Percentiles rank a stretch among this genome's conserved stretches.
Conservation (phyloP, 2,113 vertebrate species). For the Tachycineta bicolor region DNA sequence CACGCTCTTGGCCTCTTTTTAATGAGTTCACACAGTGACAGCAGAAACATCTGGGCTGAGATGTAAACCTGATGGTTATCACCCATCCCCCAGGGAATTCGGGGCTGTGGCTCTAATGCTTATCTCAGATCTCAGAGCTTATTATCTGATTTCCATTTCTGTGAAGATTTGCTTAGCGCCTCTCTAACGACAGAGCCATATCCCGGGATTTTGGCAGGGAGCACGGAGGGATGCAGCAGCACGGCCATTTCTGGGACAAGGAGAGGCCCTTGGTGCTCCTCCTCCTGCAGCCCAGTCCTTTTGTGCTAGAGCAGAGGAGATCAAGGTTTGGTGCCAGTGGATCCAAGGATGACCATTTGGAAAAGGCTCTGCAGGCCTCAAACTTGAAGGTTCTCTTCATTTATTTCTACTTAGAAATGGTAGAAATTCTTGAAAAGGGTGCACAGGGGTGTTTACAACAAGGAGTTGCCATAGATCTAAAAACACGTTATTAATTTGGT, state of each 20-base stretch:
- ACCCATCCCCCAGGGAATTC: neutral
- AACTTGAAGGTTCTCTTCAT: neutral
- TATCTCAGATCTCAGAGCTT: neutral
- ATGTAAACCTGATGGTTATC: constrained; percentile 10
- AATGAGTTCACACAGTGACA: neutral
- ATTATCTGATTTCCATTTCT: neutral
- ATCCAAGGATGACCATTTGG: neutral
- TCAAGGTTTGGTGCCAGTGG: neutral
- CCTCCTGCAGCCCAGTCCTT: neutral
- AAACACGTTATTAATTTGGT: neutral
- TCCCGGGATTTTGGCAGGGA: neutral
- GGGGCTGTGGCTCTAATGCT: neutral
- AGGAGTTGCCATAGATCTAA: neutral
- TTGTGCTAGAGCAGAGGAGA: neutral
- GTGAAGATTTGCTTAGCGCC: rapidly evolving
- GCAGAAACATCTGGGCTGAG: constrained; percentile 13
- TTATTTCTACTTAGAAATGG: neutral
- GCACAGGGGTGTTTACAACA: neutral
- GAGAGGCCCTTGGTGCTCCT: neutral
- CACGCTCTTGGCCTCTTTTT: neutral
- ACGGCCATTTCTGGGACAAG: neutral
- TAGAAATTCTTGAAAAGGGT: neutral
- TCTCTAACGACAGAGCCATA: neutral
- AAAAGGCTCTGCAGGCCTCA: neutral
- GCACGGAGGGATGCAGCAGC: rapidly evolving